phyloP scores from a whole-genome alignment of 1,140 invertebrate species.

The Rhopalosiphum maidis region DNA sequence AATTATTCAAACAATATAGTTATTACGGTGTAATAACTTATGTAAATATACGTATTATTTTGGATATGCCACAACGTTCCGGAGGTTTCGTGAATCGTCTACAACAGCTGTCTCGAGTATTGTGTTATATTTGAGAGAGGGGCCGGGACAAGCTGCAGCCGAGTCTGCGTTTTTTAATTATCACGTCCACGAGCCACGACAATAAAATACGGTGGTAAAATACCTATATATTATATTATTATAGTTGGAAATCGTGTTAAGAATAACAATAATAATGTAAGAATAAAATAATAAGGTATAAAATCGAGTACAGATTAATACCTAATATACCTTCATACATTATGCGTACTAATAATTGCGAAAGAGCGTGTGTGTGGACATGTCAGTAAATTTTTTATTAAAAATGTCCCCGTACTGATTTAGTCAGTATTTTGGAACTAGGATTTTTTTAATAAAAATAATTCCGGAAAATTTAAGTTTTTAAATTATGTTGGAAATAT shows the following conservation, averaged over 20 bases:
- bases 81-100: constrained; percentile 15
- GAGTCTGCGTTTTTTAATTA: not conserved
- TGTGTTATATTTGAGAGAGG: not conserved
- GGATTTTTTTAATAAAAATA: too few relatives aligned
- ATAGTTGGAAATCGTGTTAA: not conserved
- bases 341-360: too few relatives aligned
- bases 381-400: too few relatives aligned
- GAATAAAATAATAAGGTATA: not conserved
- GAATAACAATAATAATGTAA: not conserved
- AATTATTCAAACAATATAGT: constrained; percentile 38
- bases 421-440: too few relatives aligned
- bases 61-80: not conserved
- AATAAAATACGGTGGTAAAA: not conserved
- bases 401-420: too few relatives aligned
- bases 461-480: too few relatives aligned
- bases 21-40: constrained; percentile 44
- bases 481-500: too few relatives aligned
- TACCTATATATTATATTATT: not conserved
- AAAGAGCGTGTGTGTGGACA: rapidly evolving
- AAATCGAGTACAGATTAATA: not conserved
- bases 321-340: too few relatives aligned
- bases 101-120: not conserved
- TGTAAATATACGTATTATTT: constrained; percentile 34
- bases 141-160: too few relatives aligned
- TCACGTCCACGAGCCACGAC: not conserved